Base-by-base conservation (phyloP, 2,797 vertebrate genomes). In the Kryptolebias ocellatus region DNA sequence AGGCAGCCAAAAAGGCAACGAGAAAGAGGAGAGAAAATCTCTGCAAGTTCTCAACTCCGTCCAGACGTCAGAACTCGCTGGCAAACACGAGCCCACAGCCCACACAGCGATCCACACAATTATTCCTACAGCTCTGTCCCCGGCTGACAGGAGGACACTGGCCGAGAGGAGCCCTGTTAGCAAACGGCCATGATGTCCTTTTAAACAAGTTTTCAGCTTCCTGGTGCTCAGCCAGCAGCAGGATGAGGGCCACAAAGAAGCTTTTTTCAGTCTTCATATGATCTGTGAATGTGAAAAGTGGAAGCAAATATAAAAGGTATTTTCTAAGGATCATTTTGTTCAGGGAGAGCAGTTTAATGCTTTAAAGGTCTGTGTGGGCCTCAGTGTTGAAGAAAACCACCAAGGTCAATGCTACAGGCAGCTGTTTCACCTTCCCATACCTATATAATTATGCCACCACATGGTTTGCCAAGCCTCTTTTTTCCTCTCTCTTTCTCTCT, bases 381-480 rank as follows among this genome's bases (percentile, higher is more conserved):
- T 80, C 47, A 67, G 60, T 70, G 72, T 83, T 60, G 72, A 85
- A 69, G 70, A 74, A 87, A 89, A 80, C 83, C 78, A 79, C 78
- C 73, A 83, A 65, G 64, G 78, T 83, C 71, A 65, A 73, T 63
- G 68, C 72, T 83, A 74, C 76, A 83, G 88, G 84, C 79, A 84
- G 85, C 44, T 50, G 52, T 83, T 75, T 71, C 75, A 72, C 70
- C 65, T 15, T 72, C 68, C 62, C 72, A 34, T 83, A 84, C 86
- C 72, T 89, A 81, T 77, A 72, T 81, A 83, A 90, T 90, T 87
- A 87, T 53, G 71, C 52, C 65, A 83, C 81, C 85, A 87, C 71
- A 84, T 66, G 72, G 51, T 60, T 51, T 18, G 4, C 61, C 72
- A 56, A 73, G 60, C 51, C 70, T 68, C 79, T 78, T 56, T 67